Evolutionary conservation across 2,888 invertebrate genomes (phyloP), one percentile per base, ranked within the genome.

Genomic region (Sesia bembeciformis): DNA sequence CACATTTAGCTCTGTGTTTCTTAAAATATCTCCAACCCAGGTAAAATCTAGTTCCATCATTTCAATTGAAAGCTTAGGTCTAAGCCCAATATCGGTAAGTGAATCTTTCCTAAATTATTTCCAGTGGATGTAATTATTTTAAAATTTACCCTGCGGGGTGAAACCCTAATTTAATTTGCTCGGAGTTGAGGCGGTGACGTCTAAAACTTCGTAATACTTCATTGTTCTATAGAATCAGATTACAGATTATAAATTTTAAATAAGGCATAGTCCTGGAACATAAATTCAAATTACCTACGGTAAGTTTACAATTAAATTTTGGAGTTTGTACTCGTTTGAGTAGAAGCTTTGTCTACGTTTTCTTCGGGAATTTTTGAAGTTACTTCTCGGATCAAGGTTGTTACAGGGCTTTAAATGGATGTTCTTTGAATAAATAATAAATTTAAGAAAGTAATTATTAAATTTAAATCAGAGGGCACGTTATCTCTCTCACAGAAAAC

Each of bases 151-250:
- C 53, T 60, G 55, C 58, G 56, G 54, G 50, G 40, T 54, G 56
- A 39, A 38, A 3, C 23, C 52, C 52, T 58, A 63, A 66, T 60
- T 66, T 58, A 57, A 67, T 68, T 68, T 60, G 5, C 51, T 52
- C n/a, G n/a, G 50, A 56, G 57, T 57, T 53, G 49, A 53, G 60
- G 60, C 58, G 53, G 52, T 40, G 53, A 50, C 50, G 50, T 50
- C 51, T 43, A 52, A 58, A 60, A 60, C 54, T 58, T 61, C 4
- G 41, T 5, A 4, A 42, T 39, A 38, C 50, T 50, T n/a, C 23
- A 55, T 51, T 55, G 38, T 57, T 61, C 54, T 55, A 56, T 52
- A 40, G 54, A 55, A 54, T 53, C 49, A 49, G 51, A 51, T 60
- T 56, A 58, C 55, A 41, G 49, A 58, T 57, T 56, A 42, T 42